Evolutionary conservation across 2,888 invertebrate species (phyloP), one percentile per base, ranked within the genome.

Genomic region (Drosophila eohydei): DNA sequence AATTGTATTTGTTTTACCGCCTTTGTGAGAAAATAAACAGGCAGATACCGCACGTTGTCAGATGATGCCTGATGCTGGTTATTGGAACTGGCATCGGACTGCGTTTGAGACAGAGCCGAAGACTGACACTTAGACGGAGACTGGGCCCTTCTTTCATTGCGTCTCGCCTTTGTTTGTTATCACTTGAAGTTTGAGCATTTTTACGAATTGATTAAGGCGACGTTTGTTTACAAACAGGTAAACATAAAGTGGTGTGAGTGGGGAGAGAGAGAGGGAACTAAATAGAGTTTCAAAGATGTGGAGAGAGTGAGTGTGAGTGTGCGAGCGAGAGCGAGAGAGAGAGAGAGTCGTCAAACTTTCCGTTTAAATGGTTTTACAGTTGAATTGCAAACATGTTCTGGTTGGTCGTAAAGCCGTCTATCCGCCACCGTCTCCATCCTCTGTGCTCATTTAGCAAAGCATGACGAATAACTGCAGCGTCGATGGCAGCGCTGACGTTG

Each of bases 91-190:
- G 26, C 36, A 52, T 11, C 51, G 34, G 21, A 14, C 54, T 40
- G 71, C 21, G 72, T 34, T 21, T 36, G 76, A 40, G 59, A 30
- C 9, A 28, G 60, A 51, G 51, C 55, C 14, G 30, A 26, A 5
- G 32, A 61, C 16, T 34, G 32, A 9, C 16, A 51, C 59, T 32
- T 64, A 26, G 81, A 50, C 41, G 34, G 74, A 28, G 61, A 30
- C n/a, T 57, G 61, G 64, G 55, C 68, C 66, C 83, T 80, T 83
- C 87, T 85, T 76, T 86, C 74, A 72, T 62, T 80, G 52, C 71
- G 84, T 86, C 87, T 74, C 81, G 90, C 90, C 84, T 90, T 84
- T 84, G 84, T 84, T 84, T 84, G 84, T 84, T 86, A 88, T 84
- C 84, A 86, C 87, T 86, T 86, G 74, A 72, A 60, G 81, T 70